These are phyloP conservation scores for Esox masquinongy DNA, from an alignment of 2,797 vertebrate species.

Conservation along the genomic window DNA sequence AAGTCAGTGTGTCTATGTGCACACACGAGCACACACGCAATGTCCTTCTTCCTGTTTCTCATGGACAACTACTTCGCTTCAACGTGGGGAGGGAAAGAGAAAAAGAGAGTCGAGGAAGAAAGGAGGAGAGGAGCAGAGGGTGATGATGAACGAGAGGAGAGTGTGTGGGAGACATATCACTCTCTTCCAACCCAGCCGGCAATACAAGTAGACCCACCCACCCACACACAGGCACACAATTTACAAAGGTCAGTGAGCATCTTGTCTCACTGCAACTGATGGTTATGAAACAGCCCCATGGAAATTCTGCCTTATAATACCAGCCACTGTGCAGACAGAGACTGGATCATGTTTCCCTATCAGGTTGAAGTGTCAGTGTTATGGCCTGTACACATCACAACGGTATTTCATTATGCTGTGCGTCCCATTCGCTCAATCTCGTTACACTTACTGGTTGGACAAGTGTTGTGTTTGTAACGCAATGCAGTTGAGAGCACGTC, in stretches of 20 bases:
- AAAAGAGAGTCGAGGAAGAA: background rate
- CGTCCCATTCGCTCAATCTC: background rate
- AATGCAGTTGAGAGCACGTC: background rate
- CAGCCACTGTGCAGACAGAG: constrained; percentile 8
- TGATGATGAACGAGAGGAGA: constrained; percentile 4
- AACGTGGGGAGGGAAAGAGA: background rate
- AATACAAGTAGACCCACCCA: background rate
- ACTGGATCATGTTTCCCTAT: background rate
- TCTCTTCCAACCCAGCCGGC: background rate
- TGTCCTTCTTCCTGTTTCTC: background rate
- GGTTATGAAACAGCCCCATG: constrained; percentile 32
- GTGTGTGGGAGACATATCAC: constrained; percentile 4
- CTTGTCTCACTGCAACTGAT: background rate
- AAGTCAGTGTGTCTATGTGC: background rate
- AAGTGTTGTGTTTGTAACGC: background rate
- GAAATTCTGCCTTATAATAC: constrained; percentile 37
- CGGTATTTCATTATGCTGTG: background rate
- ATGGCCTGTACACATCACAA: no score
- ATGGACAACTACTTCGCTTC: background rate
- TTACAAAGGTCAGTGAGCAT: constrained; percentile 13
- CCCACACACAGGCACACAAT: background rate
- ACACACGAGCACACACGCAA: background rate
- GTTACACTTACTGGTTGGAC: background rate
- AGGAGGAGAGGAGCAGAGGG: background rate
- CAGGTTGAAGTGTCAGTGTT: no score